phyloP scores from a whole-genome alignment of 2,797 vertebrate species.

The Thalassophryne amazonica region DNA sequence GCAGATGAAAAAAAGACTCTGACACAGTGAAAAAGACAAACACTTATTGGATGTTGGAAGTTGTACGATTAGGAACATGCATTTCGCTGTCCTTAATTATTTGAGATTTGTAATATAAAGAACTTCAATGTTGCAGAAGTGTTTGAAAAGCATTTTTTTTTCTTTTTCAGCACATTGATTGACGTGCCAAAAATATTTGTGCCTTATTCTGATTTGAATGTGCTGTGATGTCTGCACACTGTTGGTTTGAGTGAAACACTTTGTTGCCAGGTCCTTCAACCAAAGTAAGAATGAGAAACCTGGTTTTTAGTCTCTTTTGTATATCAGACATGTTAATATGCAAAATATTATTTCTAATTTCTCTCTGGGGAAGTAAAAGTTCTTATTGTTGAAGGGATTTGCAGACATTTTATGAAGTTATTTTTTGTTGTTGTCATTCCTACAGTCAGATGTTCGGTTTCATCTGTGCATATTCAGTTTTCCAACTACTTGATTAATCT shows the following conservation, averaged over 20 bases:
- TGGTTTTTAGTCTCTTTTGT: constrained; percentile 26
- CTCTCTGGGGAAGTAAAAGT: constrained; percentile 16
- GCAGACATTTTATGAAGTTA: background rate
- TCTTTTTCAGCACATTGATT: constrained; percentile 56
- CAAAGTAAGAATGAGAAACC: constrained; percentile 51
- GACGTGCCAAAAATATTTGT: constrained; percentile 60
- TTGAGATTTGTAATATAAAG: constrained; percentile 54
- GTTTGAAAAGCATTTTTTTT: constrained; percentile 38
- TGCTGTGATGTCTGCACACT: constrained; percentile 44
- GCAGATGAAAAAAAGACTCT: constrained; percentile 2
- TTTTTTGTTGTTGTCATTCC: background rate
- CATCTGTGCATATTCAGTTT: too few relatives aligned
- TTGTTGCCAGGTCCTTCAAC: constrained; percentile 53
- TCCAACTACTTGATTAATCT: too few relatives aligned
- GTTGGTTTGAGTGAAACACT: constrained; percentile 44
- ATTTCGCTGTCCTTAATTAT: constrained; percentile 40
- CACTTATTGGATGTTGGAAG: constrained; percentile 34
- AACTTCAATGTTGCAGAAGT: constrained; percentile 34
- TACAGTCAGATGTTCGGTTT: too few relatives aligned
- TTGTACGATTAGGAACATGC: constrained; percentile 36
- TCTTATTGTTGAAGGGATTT: background rate
- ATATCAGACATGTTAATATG: constrained; percentile 58
- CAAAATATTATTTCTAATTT: constrained; percentile 55
- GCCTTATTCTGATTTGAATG: constrained; percentile 75
- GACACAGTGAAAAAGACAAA: background rate